Evolutionary conservation across 1,140 invertebrate genomes (phyloP), one percentile per base, ranked within the genome.

Genomic region (Campoletis sonorensis): DNA sequence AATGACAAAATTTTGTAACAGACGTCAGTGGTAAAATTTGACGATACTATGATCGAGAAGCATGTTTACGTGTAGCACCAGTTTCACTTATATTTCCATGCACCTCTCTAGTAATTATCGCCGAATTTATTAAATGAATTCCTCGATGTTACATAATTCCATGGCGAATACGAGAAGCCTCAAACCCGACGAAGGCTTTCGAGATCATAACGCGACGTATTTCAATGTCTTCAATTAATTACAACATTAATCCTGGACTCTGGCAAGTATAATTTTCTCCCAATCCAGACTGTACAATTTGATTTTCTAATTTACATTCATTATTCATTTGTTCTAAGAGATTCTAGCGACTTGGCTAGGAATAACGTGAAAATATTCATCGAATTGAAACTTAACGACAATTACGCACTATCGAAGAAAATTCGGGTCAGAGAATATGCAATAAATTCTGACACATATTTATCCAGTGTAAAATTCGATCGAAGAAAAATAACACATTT

Each of bases 361-460:
- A 58, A 58, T 58, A 73, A 73, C 71, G 33, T 73, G 71, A 51
- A 27, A 73, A 21, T 73, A 73, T 73, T 51, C 5, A 73, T 73
- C 23, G 71, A 51, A 73, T 51, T 49, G 61, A 49, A 73, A 73
- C 71, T 15, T 73, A 73, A 73, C 71, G 21, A 27, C 23, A 67
- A 26, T 67, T 11, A 67, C 40, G 40, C 51, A 73, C 40, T 51
- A 73, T 73, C 21, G 49, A 73, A 73, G 4, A 27, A 67, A 73
- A 73, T 51, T 26, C 16, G 49, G 51, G 18, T 51, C n/a, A 73
- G 23, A 73, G 10, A 71, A 37, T 71, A 5, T 58, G n/a, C 21
- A n/a, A n/a, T 5, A n/a, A 3, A 58, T 21, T 58, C 18, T n/a
- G 54, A 58, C 10, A 58, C 21, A 30, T 27, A 30, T 23, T 67